Evolutionary conservation across 64 coral and sea anemone genomes (phyloP).

Genomic region (Stichodactyla helianthus): DNA sequence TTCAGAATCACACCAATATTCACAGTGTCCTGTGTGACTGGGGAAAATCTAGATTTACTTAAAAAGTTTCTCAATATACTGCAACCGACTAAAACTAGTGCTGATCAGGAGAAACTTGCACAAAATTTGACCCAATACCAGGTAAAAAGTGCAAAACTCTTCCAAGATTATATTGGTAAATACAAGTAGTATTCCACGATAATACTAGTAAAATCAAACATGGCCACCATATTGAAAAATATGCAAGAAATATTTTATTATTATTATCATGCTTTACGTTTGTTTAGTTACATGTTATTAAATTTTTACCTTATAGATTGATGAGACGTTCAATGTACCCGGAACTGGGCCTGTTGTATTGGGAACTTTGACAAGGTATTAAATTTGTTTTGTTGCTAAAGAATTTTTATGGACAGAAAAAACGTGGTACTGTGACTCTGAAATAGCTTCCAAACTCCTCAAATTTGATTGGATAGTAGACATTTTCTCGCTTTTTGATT

Average conservation of each 20-base stretch:
- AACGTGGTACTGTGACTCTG: background rate
- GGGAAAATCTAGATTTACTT: conserved; percentile 81
- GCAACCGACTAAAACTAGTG: conserved; percentile 60
- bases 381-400: background rate
- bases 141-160: conserved; percentile 5
- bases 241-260: too few species aligned
- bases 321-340: conserved; percentile 95
- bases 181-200: too few species aligned
- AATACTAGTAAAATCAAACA: too few species aligned
- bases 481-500: too few species aligned
- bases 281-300: background rate
- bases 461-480: too few species aligned
- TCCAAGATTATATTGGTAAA: background rate
- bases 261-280: too few species aligned
- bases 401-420: background rate
- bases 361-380: conserved; percentile 87
- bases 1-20: conserved; percentile 91
- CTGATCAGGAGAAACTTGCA: conserved; percentile 88
- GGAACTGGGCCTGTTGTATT: conserved; percentile 89
- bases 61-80: conserved; percentile 89
- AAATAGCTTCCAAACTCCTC: too few species aligned
- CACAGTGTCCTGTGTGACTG: conserved; percentile 90
- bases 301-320: conserved; percentile 48
- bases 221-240: too few species aligned
- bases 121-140: conserved; percentile 81